These are phyloP conservation scores for Fulmarus glacialis DNA, from an alignment of 2,113 vertebrate genomes.

Conservation along the genomic window DNA sequence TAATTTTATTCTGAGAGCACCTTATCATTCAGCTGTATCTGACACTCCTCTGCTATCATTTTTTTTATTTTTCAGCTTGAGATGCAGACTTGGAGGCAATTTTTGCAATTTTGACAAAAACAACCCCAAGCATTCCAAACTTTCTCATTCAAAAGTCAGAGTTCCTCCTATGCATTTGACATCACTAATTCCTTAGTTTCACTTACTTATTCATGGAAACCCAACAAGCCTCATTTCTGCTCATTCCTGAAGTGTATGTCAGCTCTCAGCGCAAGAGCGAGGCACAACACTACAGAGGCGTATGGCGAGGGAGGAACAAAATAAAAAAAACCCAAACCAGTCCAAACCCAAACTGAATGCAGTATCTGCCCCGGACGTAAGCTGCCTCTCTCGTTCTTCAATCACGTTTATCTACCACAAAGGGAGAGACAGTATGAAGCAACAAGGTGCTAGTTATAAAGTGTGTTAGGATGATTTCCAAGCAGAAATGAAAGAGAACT, in stretches of 20 bases:
- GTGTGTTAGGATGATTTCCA: background rate
- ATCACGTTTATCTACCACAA: background rate
- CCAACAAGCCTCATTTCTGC: background rate
- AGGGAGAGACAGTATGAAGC: background rate
- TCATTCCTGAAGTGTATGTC: background rate
- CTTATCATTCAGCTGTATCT: background rate
- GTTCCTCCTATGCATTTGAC: background rate
- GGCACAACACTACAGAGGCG: background rate
- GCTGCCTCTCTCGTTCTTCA: background rate
- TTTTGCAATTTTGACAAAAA: background rate
- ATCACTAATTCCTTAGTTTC: background rate
- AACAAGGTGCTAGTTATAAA: background rate
- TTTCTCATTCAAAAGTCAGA: background rate
- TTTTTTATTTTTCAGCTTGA: background rate
- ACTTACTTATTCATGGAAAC: background rate
- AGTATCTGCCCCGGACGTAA: background rate
- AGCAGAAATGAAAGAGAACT: constrained; percentile 43
- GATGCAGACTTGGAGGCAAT: background rate
- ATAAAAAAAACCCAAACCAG: background rate
- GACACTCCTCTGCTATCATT: background rate
- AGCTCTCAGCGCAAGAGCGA: background rate
- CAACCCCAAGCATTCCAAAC: background rate
- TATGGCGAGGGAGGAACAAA: background rate
- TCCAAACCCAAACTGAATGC: background rate
- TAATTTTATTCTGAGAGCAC: background rate